Base-by-base conservation (phyloP, 2,888 invertebrate species). In the Caenorhabditis parvicauda region DNA sequence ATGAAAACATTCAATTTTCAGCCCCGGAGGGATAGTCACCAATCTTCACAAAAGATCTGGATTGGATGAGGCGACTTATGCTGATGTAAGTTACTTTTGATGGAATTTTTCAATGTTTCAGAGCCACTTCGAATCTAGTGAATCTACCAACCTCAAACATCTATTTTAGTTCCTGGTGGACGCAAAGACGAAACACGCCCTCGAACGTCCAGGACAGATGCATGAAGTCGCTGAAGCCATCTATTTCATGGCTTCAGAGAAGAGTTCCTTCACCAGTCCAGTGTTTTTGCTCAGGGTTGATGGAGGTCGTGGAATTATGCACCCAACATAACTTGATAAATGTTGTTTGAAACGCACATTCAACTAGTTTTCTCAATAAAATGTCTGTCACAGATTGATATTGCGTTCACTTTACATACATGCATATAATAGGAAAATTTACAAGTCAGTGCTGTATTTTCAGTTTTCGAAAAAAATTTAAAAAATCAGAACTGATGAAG, bases 1-100 rank as follows among this genome's bases (percentile, higher is more conserved):
- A n/a, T n/a, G n/a, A n/a, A n/a, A n/a, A n/a, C n/a, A n/a, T n/a
- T n/a, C n/a, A n/a, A n/a, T n/a, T n/a, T 80, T 42, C 73, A 86
- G 85, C 83, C 95, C 95, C 17, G 95, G 95, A 48, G 94, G 95
- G 0, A 89, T 90, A n/a, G 82, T 90, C 1, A 95, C 94, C 0
- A 89, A 92, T 82, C 82, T 94, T 29, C 94, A 95, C 75, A 89
- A 87, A 78, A 86, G 89, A 55, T 90, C 90, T 24, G 95, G 95
- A 12, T 87, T 95, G 86, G 87, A 85, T 62, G 88, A 90, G 17
- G 88, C 89, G 64, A 87, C 89, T 37, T 91, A 95, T 82, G 86
- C 86, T 32, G 87, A 87, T 72, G 83, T 83, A 58, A 60, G 63
- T 42, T n/a, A n/a, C n/a, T n/a, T 24, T n/a, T 5, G 6, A n/a